Evolutionary conservation across 2,888 invertebrate genomes (phyloP).

Genomic region (Linyphia triangularis): DNA sequence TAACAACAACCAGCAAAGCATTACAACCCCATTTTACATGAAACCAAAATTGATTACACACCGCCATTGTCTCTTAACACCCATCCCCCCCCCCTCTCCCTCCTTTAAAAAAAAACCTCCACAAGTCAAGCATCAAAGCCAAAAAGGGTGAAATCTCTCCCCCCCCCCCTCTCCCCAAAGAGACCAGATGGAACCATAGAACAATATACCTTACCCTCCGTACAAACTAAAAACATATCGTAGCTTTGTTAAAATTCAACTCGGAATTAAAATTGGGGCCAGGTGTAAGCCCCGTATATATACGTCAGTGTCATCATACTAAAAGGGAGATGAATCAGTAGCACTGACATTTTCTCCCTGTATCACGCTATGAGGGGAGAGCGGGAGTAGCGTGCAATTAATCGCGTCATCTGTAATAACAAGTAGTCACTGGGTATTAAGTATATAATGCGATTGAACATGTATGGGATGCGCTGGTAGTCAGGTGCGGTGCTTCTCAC

Average conservation of each 20-base stretch:
- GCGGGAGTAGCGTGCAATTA: conserved; percentile 44
- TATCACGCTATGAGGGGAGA: background rate
- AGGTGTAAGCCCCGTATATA: conserved; percentile 50
- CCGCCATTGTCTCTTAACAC: background rate
- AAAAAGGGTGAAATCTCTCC: background rate
- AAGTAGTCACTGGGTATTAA: conserved; percentile 51
- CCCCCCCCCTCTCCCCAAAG: too few relatives aligned
- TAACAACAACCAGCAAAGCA: background rate
- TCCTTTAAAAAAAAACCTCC: too few relatives aligned
- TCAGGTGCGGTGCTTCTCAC: conserved; percentile 63
- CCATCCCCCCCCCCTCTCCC: background rate
- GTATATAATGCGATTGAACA: conserved; percentile 42
- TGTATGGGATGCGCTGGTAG: background rate
- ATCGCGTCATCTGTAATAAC: conserved; percentile 74
- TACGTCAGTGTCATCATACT: conserved; percentile 45
- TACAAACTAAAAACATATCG: background rate
- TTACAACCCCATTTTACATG: background rate
- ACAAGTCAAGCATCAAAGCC: background rate
- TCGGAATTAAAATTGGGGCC: conserved; percentile 19
- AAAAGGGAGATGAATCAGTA: conserved; percentile 69
- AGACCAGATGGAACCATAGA: conserved; percentile 1
- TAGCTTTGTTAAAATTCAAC: background rate
- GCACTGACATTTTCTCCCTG: conserved; percentile 17
- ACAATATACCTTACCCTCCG: background rate
- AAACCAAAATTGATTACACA: background rate